Evolutionary conservation across 2,888 invertebrate genomes (phyloP), one percentile per base, ranked within the genome.

Genomic region (Nemurella pictetii): DNA sequence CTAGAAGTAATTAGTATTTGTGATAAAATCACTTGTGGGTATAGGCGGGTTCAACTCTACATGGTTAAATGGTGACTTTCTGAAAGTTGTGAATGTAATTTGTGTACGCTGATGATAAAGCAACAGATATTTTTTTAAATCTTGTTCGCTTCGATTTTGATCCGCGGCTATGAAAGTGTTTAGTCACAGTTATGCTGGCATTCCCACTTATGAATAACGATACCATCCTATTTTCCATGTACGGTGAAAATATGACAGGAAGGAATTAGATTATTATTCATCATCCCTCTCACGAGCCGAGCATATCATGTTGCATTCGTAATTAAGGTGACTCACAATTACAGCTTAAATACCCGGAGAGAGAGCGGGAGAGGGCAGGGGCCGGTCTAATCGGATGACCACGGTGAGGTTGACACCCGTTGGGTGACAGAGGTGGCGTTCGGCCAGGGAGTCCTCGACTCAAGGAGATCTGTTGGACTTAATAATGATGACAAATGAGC

Each of bases 401-500:
- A 55, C 55, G 15, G 55, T 55, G 9, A 12, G 20, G 55, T 7
- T 55, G 55, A 15, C 55, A 55, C 55, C n/a, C 55, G 20, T 20
- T n/a, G n/a, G 20, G 3, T 55, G 20, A 12, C 55, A 55, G 9
- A 55, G 55, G 55, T 55, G 55, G 55, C 1, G 55, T 55, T 55
- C 55, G n/a, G 55, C 15, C 55, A 55, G 55, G 55, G 55, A 55
- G 55, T 55, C 55, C 9, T 20, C 15, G 35, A 35, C 15, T 55
- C 55, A 73, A 29, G 73, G 84, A 84, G 84, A 35, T 80, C 80
- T 84, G 80, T 75, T 84, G 78, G 80, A 80, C 84, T 73, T 84
- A 84, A 84, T 84, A 84, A 84, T 84, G 84, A 84, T 84, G 84
- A 84, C 84, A 84, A 84, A 84, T 84, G 84, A 80, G 80, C 80